Evolutionary conservation across 2,888 invertebrate species (phyloP), one percentile per base, ranked within the genome.

Genomic region (Dicyrtomina minuta): DNA sequence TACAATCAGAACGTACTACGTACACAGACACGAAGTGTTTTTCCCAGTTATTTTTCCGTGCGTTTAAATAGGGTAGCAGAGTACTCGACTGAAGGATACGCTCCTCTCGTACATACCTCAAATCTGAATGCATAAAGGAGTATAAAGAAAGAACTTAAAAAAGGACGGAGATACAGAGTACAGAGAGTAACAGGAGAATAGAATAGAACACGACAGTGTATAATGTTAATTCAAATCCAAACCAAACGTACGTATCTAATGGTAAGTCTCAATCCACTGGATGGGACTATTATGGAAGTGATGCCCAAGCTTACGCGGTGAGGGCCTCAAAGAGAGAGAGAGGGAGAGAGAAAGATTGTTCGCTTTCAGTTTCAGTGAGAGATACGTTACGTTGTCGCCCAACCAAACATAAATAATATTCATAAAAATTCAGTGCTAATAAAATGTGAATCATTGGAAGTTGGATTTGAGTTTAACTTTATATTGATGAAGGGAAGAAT

Each of bases 401-500:
- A 55, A 55, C 24, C 55, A 24, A 55, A 24, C 55, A 55, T 55
- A 22, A 20, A 55, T 1, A 13, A 33, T 55, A 5, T 12, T 22
- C 55, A 55, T 26, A 26, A 55, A 55, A 55, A 55, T 55, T 55
- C 24, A 55, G 55, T 55, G 55, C 55, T 55, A 24, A 55, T 55
- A 55, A 55, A 26, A 55, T 55, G 55, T 55, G 55, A 55, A 15
- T 55, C 24, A 55, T 33, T 33, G 33, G 33, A 33, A 33, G 3
- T 33, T 33, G 33, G 33, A 33, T 33, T 33, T 8, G 33, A 5
- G 33, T 33, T 33, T 33, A 33, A 33, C 55, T 60, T 60, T 33
- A 56, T 67, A 56, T 67, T 59, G 67, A 67, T 67, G 67, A 67
- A 58, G 67, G 67, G 67, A 67, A 58, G 49, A n/a, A 24, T 46